Percentiles rank a stretch among this genome's conserved stretches.
Conservation (phyloP, 23 tunicate genomes). For the Corella eumyota region DNA sequence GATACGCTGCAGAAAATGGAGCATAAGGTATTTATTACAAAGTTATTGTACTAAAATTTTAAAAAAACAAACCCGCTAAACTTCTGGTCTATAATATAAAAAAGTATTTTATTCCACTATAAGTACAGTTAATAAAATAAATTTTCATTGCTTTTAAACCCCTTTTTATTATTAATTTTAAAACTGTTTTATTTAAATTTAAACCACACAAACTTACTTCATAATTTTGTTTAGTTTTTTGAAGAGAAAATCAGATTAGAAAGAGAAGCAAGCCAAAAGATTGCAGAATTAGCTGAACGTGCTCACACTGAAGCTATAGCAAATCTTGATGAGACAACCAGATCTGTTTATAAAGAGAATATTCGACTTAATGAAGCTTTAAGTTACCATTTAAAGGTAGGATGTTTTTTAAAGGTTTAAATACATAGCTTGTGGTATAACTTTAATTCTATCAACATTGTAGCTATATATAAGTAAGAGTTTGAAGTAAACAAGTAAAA, state of each 20-base stretch:
- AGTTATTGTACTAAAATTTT: not conserved
- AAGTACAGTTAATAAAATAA: not conserved
- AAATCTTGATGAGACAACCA: conserved; percentile 80
- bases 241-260: conserved; percentile 86
- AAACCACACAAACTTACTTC: too few relatives aligned
- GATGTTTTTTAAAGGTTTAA: not conserved
- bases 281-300: conserved; percentile 93
- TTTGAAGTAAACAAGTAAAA: not conserved
- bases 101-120: not conserved
- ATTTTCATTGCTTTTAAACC: not conserved
- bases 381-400: conserved; percentile 71
- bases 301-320: conserved; percentile 96
- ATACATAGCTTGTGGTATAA: not conserved
- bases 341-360: conserved; percentile 79
- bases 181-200: too few relatives aligned
- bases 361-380: conserved; percentile 68
- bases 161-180: too few relatives aligned
- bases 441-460: not conserved
- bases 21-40: conserved; percentile 43
- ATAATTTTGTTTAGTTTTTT: conserved; percentile 56
- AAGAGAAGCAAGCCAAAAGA: conserved; percentile 92
- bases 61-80: too few relatives aligned
- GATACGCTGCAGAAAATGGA: conserved; percentile 91
- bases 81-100: not conserved
- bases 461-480: not conserved